Percentiles rank a stretch among this genome's conserved stretches.
Evolutionary conservation across 2,888 invertebrate genomes (phyloP).

Genomic region (Cremastinae sp.): DNA sequence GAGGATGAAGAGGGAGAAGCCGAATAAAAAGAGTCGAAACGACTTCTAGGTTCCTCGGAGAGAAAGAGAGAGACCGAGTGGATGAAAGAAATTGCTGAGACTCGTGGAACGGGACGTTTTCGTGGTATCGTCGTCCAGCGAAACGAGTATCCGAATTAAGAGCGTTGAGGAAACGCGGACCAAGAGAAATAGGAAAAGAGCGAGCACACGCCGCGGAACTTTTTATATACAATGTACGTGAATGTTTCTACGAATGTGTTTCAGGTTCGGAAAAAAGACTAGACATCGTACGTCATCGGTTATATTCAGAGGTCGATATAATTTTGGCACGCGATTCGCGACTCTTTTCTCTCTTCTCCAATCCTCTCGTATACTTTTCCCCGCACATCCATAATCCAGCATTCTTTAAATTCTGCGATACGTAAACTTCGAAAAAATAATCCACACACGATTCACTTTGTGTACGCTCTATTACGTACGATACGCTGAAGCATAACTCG

Average conservation of each 20-base stretch:
- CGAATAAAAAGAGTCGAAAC: conserved; percentile 32
- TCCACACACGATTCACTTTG: conserved; percentile 8
- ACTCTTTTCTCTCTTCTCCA: conserved; percentile 58
- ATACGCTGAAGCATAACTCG: conserved; percentile 53
- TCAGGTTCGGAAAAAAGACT: conserved; percentile 67
- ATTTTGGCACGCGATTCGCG: conserved; percentile 76
- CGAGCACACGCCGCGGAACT: conserved; percentile 29
- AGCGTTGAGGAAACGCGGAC: conserved; percentile 24
- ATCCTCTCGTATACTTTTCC: conserved; percentile 47
- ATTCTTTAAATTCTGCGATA: conserved; percentile 32
- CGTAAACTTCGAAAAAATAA: conserved; percentile 14
- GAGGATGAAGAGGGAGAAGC: conserved; percentile 7
- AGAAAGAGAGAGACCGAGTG: conserved; percentile 15
- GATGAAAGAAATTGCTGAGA: conserved; percentile 56
- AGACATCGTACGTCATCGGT: conserved; percentile 69
- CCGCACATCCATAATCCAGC: conserved; percentile 48
- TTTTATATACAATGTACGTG: conserved; percentile 17
- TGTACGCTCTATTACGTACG: conserved; percentile 43
- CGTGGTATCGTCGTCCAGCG: conserved; percentile 33
- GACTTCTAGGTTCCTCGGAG: conserved; percentile 26
- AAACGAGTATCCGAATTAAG: conserved; percentile 57
- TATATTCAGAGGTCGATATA: conserved; percentile 74
- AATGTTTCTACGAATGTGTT: conserved; percentile 45
- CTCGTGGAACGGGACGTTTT: conserved; percentile 39
- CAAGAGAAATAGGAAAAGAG: conserved; percentile 34